Evolutionary conservation across 1,140 invertebrate genomes (phyloP).

Genomic region (Pachypeltis micranthus): DNA sequence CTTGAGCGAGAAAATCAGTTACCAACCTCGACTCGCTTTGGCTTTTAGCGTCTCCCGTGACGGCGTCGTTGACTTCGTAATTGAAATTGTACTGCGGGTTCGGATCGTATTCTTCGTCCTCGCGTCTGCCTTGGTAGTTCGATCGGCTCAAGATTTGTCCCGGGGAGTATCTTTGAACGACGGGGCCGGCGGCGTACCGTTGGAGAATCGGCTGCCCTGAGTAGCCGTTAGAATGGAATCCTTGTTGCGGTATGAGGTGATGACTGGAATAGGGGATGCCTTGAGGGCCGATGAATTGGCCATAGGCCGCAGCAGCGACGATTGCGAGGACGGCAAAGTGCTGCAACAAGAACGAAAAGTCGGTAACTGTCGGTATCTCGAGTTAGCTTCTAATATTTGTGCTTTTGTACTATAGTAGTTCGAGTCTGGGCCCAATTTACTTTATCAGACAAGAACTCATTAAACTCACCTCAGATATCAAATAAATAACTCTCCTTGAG

Average conservation of each 20-base stretch:
- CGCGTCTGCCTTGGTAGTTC: background rate
- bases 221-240: background rate
- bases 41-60: constrained; percentile 40
- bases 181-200: background rate
- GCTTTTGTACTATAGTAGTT: too few relatives aligned
- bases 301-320: background rate
- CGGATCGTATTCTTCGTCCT: constrained; percentile 24
- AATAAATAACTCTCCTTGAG: too few relatives aligned
- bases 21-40: constrained; percentile 34
- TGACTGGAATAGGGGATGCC: background rate
- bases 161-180: background rate
- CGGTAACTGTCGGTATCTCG: too few relatives aligned
- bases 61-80: constrained; percentile 40
- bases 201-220: background rate
- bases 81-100: constrained; percentile 38
- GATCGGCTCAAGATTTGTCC: background rate
- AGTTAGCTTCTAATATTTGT: too few relatives aligned
- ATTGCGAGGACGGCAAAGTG: background rate
- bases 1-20: too few relatives aligned
- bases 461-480: too few relatives aligned
- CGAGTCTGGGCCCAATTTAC: too few relatives aligned
- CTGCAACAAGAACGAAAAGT: background rate
- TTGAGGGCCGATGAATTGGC: background rate
- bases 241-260: background rate
- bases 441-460: too few relatives aligned